Evolutionary conservation across 1,140 invertebrate genomes (phyloP).

Genomic region (Carposina sasakii): DNA sequence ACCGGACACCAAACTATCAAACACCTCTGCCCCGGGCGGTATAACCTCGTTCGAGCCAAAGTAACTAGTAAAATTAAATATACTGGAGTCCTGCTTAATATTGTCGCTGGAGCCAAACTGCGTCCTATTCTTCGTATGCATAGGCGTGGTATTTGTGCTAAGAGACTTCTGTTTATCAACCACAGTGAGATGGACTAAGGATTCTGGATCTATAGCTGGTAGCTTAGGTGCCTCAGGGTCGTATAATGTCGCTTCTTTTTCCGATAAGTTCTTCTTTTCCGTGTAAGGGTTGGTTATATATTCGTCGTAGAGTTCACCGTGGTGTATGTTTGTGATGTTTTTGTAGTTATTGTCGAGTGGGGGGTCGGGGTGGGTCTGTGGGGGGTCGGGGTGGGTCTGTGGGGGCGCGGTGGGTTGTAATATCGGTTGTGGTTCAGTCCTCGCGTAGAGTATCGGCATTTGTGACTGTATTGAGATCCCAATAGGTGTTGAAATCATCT

Average conservation of each 20-base stretch:
- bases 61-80: constrained; percentile 73
- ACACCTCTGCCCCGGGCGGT: constrained; percentile 75
- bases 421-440: constrained; percentile 10
- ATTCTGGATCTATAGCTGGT: neutral
- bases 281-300: constrained; percentile 74
- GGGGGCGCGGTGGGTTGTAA: constrained; percentile 24
- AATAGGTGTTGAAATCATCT: constrained; percentile 77
- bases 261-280: constrained; percentile 37
- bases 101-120: constrained; percentile 66
- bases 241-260: constrained; percentile 43
- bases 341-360: constrained; percentile 16
- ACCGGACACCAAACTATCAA: constrained; percentile 56
- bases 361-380: constrained; percentile 30
- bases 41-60: constrained; percentile 70
- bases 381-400: constrained; percentile 20
- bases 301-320: constrained; percentile 68
- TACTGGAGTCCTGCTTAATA: constrained; percentile 49
- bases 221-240: constrained; percentile 33
- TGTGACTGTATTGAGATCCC: constrained; percentile 65
- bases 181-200: constrained; percentile 1
- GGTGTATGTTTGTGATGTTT: constrained; percentile 32
- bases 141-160: constrained; percentile 60
- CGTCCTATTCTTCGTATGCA: constrained; percentile 46
- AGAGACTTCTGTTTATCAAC: constrained; percentile 51
- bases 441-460: constrained; percentile 44